These are phyloP conservation scores for Xiphophorus couchianus DNA, from an alignment of 2,113 vertebrate species.

Conservation along the genomic window DNA sequence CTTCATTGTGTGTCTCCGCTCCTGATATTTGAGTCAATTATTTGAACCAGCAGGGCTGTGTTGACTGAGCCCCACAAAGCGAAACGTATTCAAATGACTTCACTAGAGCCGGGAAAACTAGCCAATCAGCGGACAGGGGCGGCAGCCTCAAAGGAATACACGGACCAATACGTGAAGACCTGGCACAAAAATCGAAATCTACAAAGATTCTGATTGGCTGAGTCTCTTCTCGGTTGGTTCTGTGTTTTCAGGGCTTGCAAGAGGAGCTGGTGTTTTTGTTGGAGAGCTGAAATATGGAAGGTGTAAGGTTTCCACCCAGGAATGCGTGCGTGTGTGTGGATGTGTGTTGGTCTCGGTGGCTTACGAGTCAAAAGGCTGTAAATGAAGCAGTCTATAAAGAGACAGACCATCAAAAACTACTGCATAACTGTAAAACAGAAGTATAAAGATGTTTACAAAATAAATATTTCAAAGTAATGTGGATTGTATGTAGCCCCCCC, in stretches of 20 bases:
- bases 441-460: background rate
- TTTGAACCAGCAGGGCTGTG: constrained; percentile 47
- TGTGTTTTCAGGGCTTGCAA: constrained; percentile 27
- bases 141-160: background rate
- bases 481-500: background rate
- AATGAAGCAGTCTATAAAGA: background rate
- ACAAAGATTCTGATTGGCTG: constrained; percentile 66
- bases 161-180: constrained; percentile 58
- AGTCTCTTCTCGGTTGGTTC: constrained; percentile 18
- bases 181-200: constrained; percentile 56
- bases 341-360: constrained; percentile 15
- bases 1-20: constrained; percentile 50
- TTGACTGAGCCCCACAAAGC: constrained; percentile 47
- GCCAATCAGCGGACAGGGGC: constrained; percentile 54
- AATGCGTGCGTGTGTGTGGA: constrained; percentile 50
- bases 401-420: background rate
- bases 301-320: constrained; percentile 66
- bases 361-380: constrained; percentile 16
- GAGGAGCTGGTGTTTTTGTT: constrained; percentile 54
- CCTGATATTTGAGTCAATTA: constrained; percentile 38
- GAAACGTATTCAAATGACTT: constrained; percentile 76
- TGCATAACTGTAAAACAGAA: background rate
- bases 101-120: constrained; percentile 73
- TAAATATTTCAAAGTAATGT: background rate
- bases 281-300: constrained; percentile 50